phyloP scores from a whole-genome alignment of 2,113 vertebrate species.

The Scopus umbretta region DNA sequence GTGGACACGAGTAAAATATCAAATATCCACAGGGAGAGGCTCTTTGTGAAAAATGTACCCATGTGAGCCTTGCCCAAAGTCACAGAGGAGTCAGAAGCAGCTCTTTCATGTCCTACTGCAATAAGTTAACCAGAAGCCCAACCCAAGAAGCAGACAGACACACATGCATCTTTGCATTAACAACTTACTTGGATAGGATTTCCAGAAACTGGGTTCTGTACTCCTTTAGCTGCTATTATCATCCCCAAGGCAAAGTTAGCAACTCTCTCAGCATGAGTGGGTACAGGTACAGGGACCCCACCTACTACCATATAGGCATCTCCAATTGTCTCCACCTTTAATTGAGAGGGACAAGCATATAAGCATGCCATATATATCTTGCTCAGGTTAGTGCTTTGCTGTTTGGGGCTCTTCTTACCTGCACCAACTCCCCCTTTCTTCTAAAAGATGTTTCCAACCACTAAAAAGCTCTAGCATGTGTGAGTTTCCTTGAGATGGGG shows the following conservation, averaged over 20 bases:
- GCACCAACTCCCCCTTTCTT: background rate
- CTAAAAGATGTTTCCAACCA: background rate
- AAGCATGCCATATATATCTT: background rate
- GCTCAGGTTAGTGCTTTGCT: background rate
- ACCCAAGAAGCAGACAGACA: background rate
- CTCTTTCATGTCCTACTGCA: background rate
- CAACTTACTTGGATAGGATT: slow-evolving; percentile 73
- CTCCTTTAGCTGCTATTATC: slow-evolving; percentile 73
- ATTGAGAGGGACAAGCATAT: background rate
- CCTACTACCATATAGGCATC: slow-evolving; percentile 83
- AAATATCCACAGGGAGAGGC: background rate
- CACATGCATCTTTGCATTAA: background rate
- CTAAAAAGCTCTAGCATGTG: background rate
- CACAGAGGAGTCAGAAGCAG: background rate
- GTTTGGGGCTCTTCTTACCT: background rate
- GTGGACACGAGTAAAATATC: background rate
- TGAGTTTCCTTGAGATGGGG: background rate
- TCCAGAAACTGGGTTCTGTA: slow-evolving; percentile 76
- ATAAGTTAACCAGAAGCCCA: background rate
- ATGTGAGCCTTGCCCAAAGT: background rate
- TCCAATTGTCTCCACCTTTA: slow-evolving; percentile 79
- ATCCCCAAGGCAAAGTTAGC: slow-evolving; percentile 80
- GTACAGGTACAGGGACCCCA: slow-evolving; percentile 75
- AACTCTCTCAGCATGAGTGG: slow-evolving; percentile 75
- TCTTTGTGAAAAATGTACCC: background rate